Evolutionary conservation across 2,113 vertebrate genomes (phyloP).

Genomic region (Xenopus tropicalis): UCB_Xtro_10.0 CM004449.2:74378501-74379000

Average conservation of each 20-base stretch:
- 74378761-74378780: not conserved
- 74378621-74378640: not conserved
- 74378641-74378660: conserved; percentile 1
- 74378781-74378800: not conserved
- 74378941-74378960: not conserved
- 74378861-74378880: not conserved
- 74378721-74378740: not conserved
- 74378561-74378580: conserved; percentile 6
- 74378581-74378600: conserved; percentile 6
- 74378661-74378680: conserved; percentile 15
- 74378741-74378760: not conserved
- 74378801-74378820: not conserved
- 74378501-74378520: conserved; percentile 10
- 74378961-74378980: not conserved
- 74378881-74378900: not conserved
- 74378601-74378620: not conserved
- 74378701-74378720: not conserved
- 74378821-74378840: not conserved
- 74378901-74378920: not conserved
- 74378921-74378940: not conserved
- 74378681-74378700: conserved; percentile 20
- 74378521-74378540: not conserved
- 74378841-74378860: not conserved
- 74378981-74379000: no score
- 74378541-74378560: conserved; percentile 2